Base-by-base conservation (phyloP, 1,140 invertebrate species). In the Leptinotarsa lineolata region DNA sequence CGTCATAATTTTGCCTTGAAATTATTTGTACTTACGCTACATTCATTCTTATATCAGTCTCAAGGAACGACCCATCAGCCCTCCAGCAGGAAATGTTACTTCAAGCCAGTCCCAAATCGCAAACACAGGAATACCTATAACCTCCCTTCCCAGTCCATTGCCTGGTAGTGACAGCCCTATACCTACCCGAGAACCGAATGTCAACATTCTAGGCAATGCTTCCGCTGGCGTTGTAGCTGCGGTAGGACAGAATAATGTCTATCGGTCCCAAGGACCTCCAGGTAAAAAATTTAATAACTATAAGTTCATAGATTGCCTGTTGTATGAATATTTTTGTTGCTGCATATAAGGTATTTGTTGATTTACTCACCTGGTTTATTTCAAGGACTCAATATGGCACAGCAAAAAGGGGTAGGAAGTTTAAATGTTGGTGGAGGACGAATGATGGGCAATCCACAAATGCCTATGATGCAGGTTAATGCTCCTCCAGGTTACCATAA, bases 41-140 rank as follows among this genome's bases (percentile, higher is more conserved):
- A 39, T 39, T 54, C 16, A n/a, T 67, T 66, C 46, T 16, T 86
- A 58, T 74, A 73, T 73, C 85, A 92, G 91, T 79, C 84, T 94
- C n/a, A 94, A 94, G 81, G 94, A 95, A 81, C 86, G 93, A 48
- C 92, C 93, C 1, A 88, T 93, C 0, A 94, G 92, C 83, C 93
- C 93, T 3, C 88, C 87, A 39, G 87, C 87, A 74, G 80, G 87
- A 74, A 76, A 80, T 6, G 81, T 80, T 5, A 85, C 68, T 30
- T 76, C 83, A 5, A 82, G 81, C 0, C 85, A 85, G 72, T 85
- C 84, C 63, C 85, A 86, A 68, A 74, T 81, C 13, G 20, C 74
- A 39, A 74, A 75, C 68, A 74, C 79, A 8, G 72, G 75, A 20
- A 70, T 85, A 21, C 82, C 83, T n/a, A 79, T 85, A 16, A 79